phyloP scores from a whole-genome alignment of 2,113 vertebrate species.

The Centrocercus urophasianus region DNA sequence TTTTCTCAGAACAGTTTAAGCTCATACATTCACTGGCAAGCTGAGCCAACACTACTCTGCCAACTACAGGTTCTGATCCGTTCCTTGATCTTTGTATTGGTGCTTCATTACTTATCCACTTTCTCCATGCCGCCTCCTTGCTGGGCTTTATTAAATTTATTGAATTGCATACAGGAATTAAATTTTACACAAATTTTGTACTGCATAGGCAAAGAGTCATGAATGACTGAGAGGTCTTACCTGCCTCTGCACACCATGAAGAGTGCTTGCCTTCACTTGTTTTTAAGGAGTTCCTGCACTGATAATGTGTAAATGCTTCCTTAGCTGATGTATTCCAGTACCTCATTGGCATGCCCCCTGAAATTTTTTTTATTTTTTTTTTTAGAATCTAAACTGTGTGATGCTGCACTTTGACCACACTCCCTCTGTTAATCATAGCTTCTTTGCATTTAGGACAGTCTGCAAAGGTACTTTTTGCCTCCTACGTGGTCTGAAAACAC shows the following conservation, averaged over 20 bases:
- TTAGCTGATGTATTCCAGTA: not conserved
- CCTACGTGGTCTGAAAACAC: not conserved
- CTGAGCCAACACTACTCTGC: not conserved
- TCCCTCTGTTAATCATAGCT: not conserved
- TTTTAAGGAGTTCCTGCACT: not conserved
- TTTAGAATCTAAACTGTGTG: not conserved
- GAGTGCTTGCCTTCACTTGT: not conserved
- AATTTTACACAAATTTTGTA: not conserved
- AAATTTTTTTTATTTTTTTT: not conserved
- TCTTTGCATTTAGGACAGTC: not conserved
- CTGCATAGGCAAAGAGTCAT: not conserved
- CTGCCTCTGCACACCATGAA: no score
- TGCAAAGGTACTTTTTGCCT: not conserved
- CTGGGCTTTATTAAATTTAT: not conserved
- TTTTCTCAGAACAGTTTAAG: not conserved
- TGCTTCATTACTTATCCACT: not conserved
- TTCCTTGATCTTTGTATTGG: not conserved
- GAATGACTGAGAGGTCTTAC: not conserved
- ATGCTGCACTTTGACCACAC: not conserved
- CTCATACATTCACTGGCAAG: not conserved
- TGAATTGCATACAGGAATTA: not conserved
- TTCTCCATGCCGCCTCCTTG: not conserved
- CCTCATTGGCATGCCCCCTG: not conserved
- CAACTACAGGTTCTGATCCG: not conserved
- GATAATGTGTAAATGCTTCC: not conserved